phyloP scores from a whole-genome alignment of 2,888 invertebrate genomes.

The Idaea aversata region DNA sequence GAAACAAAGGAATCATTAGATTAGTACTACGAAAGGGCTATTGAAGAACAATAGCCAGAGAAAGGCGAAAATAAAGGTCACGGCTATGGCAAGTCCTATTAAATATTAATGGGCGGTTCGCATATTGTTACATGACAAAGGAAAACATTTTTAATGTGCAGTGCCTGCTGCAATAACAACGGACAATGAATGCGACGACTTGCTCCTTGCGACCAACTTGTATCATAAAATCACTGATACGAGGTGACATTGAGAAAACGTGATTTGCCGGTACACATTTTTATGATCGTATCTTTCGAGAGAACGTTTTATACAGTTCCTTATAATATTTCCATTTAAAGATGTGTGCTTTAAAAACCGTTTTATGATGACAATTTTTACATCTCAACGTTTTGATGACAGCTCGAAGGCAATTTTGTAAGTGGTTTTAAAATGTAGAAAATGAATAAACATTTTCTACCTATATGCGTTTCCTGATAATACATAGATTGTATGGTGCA shows the following conservation, averaged over 20 bases:
- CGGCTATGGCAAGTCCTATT: slow-evolving; percentile 54
- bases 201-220: slow-evolving; percentile 17
- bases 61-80: slow-evolving; percentile 73
- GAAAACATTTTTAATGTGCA: slow-evolving; percentile 48
- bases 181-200: slow-evolving; percentile 31
- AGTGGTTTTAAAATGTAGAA: not conserved
- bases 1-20: slow-evolving; percentile 61
- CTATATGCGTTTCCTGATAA: slow-evolving; percentile 18
- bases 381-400: not conserved
- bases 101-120: slow-evolving; percentile 70
- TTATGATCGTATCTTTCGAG: slow-evolving; percentile 26
- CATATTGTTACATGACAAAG: slow-evolving; percentile 56
- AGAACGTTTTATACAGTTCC: slow-evolving; percentile 26
- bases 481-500: slow-evolving; percentile 17
- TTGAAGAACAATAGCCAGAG: slow-evolving; percentile 60
- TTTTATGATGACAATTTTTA: slow-evolving; percentile 27
- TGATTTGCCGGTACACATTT: slow-evolving; percentile 43
- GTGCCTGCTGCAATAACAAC: slow-evolving; percentile 38
- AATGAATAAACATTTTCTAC: not conserved
- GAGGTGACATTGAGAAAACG: slow-evolving; percentile 49
- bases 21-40: slow-evolving; percentile 42
- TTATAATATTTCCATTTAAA: slow-evolving; percentile 27
- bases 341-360: slow-evolving; percentile 29
- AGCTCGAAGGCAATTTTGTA: not conserved
- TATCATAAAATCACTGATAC: slow-evolving; percentile 41